Conservation (phyloP, 2,797 vertebrate genomes). For the Hemibagrus guttatus region DNA sequence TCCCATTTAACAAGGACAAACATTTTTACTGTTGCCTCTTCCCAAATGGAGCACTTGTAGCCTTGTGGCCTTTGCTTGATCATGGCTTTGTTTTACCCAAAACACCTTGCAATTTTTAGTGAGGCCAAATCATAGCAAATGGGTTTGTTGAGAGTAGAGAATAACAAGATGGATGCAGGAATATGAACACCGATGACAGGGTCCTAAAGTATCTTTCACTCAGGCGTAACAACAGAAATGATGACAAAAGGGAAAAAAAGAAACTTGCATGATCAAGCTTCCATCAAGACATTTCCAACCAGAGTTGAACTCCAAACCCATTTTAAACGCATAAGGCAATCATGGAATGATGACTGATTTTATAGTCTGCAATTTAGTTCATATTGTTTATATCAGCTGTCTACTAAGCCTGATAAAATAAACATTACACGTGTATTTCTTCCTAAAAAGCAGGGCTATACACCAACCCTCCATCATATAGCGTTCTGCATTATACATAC, state of each 20-base stretch:
- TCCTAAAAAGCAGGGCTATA: background rate
- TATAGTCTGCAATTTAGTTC: background rate
- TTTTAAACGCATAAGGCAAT: background rate
- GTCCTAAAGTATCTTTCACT: background rate
- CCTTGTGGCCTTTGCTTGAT: background rate
- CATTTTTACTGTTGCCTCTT: background rate
- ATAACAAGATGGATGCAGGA: conserved; percentile 3
- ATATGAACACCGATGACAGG: background rate
- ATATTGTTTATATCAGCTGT: background rate
- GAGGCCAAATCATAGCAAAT: background rate
- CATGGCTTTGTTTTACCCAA: background rate
- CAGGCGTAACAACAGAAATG: background rate
- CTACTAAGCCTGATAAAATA: background rate
- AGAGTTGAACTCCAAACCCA: background rate
- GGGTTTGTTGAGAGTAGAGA: background rate
- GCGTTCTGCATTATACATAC: background rate
- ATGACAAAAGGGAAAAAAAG: background rate
- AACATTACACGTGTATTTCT: background rate
- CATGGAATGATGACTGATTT: background rate
- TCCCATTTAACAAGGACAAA: background rate
- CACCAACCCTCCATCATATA: background rate
- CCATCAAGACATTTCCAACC: background rate
- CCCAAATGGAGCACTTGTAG: background rate
- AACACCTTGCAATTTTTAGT: background rate
- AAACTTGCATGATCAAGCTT: background rate